Evolutionary conservation across 2,113 vertebrate species (phyloP).

Genomic region (Esox niger): DNA sequence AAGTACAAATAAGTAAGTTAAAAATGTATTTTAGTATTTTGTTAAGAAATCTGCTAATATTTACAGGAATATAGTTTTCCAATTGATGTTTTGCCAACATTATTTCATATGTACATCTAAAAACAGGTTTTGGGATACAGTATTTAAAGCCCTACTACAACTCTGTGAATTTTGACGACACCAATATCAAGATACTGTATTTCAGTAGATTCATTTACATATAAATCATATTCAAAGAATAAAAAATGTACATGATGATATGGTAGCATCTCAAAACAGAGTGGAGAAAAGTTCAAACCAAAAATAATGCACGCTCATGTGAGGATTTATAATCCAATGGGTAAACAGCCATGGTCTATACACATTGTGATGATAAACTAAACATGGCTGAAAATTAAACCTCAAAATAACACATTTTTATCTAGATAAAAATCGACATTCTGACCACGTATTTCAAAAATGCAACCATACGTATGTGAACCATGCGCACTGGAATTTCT

Average conservation of each 20-base stretch:
- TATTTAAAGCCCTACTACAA: slow-evolving; percentile 23
- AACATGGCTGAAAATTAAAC: slow-evolving; percentile 5
- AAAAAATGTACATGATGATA: slow-evolving; percentile 37
- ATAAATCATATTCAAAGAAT: slow-evolving; percentile 11
- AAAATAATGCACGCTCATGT: slow-evolving; percentile 2
- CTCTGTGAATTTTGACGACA: slow-evolving; percentile 26
- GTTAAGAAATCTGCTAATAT: slow-evolving; percentile 84
- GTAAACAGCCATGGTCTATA: not conserved
- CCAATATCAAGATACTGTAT: slow-evolving; percentile 31
- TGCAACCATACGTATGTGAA: no score
- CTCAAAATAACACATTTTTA: not conserved
- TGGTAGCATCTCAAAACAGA: slow-evolving; percentile 46
- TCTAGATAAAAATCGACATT: not conserved
- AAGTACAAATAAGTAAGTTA: slow-evolving; percentile 89
- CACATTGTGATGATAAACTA: not conserved
- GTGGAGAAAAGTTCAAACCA: slow-evolving; percentile 18
- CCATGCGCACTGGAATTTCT: no score
- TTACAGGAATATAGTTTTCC: slow-evolving; percentile 78
- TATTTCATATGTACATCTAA: slow-evolving; percentile 75
- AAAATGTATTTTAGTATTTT: slow-evolving; percentile 74
- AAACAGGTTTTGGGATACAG: slow-evolving; percentile 65
- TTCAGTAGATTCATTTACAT: slow-evolving; percentile 17
- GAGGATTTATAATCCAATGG: not conserved
- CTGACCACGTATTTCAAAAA: no score
- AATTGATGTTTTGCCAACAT: slow-evolving; percentile 73